phyloP scores from a whole-genome alignment of 1,140 invertebrate species.

The Sarcophaga peregrina region DNA sequence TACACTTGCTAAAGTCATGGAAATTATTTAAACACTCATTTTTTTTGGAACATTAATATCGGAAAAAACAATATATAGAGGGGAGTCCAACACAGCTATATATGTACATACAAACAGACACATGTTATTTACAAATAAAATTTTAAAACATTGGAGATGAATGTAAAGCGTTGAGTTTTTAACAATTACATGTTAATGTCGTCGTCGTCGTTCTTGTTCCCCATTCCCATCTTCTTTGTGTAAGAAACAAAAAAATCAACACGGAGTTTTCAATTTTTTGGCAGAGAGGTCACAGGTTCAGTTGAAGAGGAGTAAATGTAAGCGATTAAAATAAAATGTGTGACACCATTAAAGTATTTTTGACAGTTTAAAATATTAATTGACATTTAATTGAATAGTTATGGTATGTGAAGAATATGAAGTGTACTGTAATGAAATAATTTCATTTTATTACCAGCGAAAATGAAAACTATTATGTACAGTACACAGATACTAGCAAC shows the following conservation, averaged over 20 bases:
- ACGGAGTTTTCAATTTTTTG: conserved; percentile 5
- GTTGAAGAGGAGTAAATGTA: neutral
- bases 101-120: neutral
- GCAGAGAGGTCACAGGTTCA: neutral
- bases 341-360: conserved; percentile 47
- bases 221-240: too few relatives aligned
- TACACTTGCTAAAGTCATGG: conserved; percentile 24
- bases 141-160: neutral
- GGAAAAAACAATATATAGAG: neutral
- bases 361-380: conserved; percentile 47
- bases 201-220: too few relatives aligned
- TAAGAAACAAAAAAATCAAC: too few relatives aligned
- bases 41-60: neutral
- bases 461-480: neutral
- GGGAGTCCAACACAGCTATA: neutral
- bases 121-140: neutral
- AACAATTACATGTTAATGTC: too few relatives aligned
- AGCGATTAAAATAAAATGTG: conserved; percentile 33
- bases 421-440: neutral
- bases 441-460: neutral
- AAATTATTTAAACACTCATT: neutral
- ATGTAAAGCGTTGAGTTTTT: neutral
- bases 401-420: neutral
- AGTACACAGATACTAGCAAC: neutral
- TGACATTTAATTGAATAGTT: conserved; percentile 47